Evolutionary conservation across 2,888 invertebrate genomes (phyloP).

Genomic region (Drosophila suboccidentalis): DNA sequence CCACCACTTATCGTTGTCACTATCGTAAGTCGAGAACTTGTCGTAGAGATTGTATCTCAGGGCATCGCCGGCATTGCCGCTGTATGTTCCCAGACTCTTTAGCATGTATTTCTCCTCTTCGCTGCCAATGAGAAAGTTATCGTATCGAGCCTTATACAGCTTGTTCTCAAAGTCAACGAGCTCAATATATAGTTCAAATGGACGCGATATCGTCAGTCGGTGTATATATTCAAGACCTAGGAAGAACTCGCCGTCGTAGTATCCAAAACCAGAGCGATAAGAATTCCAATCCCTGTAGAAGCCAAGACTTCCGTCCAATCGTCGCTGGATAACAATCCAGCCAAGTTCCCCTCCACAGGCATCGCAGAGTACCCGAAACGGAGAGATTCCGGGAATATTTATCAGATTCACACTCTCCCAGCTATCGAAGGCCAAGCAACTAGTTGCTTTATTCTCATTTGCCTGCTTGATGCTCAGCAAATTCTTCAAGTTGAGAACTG

Average conservation of each 20-base stretch:
- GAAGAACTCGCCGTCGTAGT: slow-evolving; percentile 49
- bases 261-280: slow-evolving; percentile 55
- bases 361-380: slow-evolving; percentile 40
- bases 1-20: slow-evolving; percentile 46
- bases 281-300: slow-evolving; percentile 49
- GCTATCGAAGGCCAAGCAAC: slow-evolving; percentile 13
- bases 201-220: slow-evolving; percentile 43
- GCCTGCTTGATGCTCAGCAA: not conserved
- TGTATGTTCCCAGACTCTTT: slow-evolving; percentile 38
- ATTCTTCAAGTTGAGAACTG: slow-evolving; percentile 14
- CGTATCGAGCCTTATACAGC: slow-evolving; percentile 32
- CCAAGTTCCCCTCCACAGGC: slow-evolving; percentile 11
- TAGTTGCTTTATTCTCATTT: not conserved
- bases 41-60: slow-evolving; percentile 43
- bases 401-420: slow-evolving; percentile 18
- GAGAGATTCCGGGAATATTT: slow-evolving; percentile 30
- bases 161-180: slow-evolving; percentile 36
- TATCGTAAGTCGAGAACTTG: slow-evolving; percentile 51
- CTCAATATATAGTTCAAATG: slow-evolving; percentile 48
- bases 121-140: slow-evolving; percentile 42
- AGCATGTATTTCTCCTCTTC: slow-evolving; percentile 45
- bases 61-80: slow-evolving; percentile 52
- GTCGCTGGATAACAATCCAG: slow-evolving; percentile 55
- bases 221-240: slow-evolving; percentile 45
- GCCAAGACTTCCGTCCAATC: slow-evolving; percentile 36